A percentile compares a stretch with the other conserved stretches of the same genome.
Evolutionary conservation across 2,888 invertebrate genomes (phyloP).

Genomic region (Aphodius granarius): DNA sequence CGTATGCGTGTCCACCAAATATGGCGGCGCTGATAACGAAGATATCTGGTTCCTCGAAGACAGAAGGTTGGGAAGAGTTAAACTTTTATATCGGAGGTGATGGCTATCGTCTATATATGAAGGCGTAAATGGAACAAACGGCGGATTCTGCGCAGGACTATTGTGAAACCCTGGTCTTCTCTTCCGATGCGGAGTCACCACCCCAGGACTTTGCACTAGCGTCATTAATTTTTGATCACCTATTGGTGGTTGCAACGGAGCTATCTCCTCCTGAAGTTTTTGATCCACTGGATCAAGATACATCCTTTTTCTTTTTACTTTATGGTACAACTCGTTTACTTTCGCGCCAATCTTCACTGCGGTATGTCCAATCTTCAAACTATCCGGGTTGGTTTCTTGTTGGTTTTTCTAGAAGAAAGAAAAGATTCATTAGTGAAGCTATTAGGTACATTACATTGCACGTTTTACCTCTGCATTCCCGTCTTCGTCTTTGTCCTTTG

Average conservation of each 20-base stretch:
- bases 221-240: conserved; percentile 68
- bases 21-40: conserved; percentile 76
- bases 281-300: conserved; percentile 71
- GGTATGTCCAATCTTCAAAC: conserved; percentile 62
- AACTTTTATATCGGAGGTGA: conserved; percentile 62
- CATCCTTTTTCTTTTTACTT: conserved; percentile 63
- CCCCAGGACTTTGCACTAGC: conserved; percentile 73
- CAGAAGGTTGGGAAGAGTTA: conserved; percentile 59
- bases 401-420: conserved; percentile 40
- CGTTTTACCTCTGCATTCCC: conserved; percentile 30
- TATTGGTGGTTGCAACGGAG: conserved; percentile 64
- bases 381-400: conserved; percentile 49
- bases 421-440: not conserved
- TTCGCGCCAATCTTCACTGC: conserved; percentile 64
- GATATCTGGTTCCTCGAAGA: conserved; percentile 68
- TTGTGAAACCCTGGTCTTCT: conserved; percentile 85
- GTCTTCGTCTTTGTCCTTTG: conserved; percentile 40
- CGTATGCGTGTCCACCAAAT: conserved; percentile 64
- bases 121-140: conserved; percentile 81
- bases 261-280: conserved; percentile 71
- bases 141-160: conserved; percentile 84
- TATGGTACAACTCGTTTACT: conserved; percentile 58
- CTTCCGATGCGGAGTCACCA: conserved; percentile 85
- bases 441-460: too few relatives aligned
- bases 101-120: conserved; percentile 74